Evolutionary conservation across 1,140 invertebrate genomes (phyloP), one percentile per base, ranked within the genome.

Genomic region (Venustaconcha ellipsiformis): DNA sequence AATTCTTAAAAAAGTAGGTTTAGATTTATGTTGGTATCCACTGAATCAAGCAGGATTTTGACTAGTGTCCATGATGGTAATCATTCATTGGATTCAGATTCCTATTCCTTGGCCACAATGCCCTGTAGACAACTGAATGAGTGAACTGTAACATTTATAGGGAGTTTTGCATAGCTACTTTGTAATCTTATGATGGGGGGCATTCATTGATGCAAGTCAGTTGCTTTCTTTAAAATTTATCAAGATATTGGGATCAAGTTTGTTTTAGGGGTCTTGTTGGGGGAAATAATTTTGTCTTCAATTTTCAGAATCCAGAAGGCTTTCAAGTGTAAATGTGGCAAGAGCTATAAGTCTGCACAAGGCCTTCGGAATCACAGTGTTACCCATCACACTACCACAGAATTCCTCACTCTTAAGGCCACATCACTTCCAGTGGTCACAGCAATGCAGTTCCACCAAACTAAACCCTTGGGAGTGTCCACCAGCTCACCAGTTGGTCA

Each of bases 311-410:
- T 94, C 81, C 93, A 92, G 85, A 95, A 95, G 90, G 92, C 92
- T 12, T 95, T 93, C 88, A 94, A 94, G 86, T 96, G 95, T 89
- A 92, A 93, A 84, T 96, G 95, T 90, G 94, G 94, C 70, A 96
- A 95, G 91, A 95, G 93, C 86, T 96, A 95, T 90, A 94, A 94
- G 87, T 94, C 94, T 65, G 90, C 92, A 17, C 93, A 94, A 88
- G 94, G 94, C 56, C 90, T 96, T 79, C 94, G 94, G 83, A 94
- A 92, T 81, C 95, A 96, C 78, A 81, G 78, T 60, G 70, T 83
- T 30, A 67, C 75, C 1, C 83, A 88, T 67, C 89, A 90, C 71
- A 72, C 80, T 4, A 77, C 57, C n/a, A 67, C 75, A 57, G 75
- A 77, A 30, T 62, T 77, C 70, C 75, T 77, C 58, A 77, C 37